phyloP scores from a whole-genome alignment of 2,888 invertebrate genomes.

The Drosophila ustulata region DNA sequence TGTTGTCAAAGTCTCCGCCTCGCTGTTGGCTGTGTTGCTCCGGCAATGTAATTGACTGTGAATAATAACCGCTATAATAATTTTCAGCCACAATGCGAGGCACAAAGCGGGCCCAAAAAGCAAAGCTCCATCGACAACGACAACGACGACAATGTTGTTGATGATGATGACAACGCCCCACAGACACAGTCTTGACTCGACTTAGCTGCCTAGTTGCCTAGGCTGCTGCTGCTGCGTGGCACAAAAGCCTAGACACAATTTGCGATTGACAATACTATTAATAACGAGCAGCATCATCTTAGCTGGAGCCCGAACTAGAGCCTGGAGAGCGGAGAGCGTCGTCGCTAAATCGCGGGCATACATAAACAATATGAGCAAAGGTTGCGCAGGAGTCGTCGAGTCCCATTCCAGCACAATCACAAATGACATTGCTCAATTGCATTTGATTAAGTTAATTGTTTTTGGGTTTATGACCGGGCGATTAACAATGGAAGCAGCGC shows the following conservation, averaged over 20 bases:
- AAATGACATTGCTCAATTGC: conserved; percentile 80
- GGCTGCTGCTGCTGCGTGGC: conserved; percentile 14
- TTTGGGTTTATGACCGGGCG: conserved; percentile 71
- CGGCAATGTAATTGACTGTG: conserved; percentile 80
- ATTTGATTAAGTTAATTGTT: conserved; percentile 79
- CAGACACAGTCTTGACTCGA: not conserved
- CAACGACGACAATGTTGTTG: conserved; percentile 66
- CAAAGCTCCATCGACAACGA: conserved; percentile 20
- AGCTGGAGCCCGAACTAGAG: not conserved
- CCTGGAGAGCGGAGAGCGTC: not conserved
- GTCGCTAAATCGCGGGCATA: conserved; percentile 22
- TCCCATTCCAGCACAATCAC: conserved; percentile 59
- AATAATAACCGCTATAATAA: conserved; percentile 82
- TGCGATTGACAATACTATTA: conserved; percentile 79
- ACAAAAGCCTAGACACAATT: conserved; percentile 58
- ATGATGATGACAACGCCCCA: conserved; percentile 63
- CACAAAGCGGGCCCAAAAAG: conserved; percentile 40
- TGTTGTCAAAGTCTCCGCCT: conserved; percentile 71
- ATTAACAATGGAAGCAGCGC: conserved; percentile 71
- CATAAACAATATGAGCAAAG: conserved; percentile 54
- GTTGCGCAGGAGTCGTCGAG: conserved; percentile 18
- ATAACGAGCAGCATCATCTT: conserved; percentile 48
- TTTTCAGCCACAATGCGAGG: conserved; percentile 72
- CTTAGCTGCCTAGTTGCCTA: not conserved
- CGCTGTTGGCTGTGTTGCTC: conserved; percentile 43